Evolutionary conservation across 2,888 invertebrate species (phyloP), one percentile per base, ranked within the genome.

Genomic region (Leptinotarsa tumamoca): DNA sequence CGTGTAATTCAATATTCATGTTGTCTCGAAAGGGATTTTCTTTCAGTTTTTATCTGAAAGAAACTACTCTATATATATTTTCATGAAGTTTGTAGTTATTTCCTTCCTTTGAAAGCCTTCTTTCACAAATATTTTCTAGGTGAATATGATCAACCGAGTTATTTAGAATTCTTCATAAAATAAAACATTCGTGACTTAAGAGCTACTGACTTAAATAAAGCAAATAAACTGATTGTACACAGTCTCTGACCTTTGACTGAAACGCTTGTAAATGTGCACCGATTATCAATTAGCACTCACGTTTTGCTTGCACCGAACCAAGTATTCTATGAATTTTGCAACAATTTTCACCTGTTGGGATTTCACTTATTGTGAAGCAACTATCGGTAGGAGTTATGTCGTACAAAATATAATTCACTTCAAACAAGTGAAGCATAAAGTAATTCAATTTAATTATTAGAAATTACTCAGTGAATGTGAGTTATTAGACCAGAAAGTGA

Each of bases 401-500:
- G 79, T 79, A 78, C 78, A 77, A 71, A 81, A 80, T 79, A 77
- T 76, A 79, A 78, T 80, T 76, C 77, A 80, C 78, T 80, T 76
- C 75, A 75, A 81, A 73, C 76, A 82, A 82, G 79, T 83, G 82
- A 82, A 82, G 81, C 83, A 83, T 82, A 78, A 82, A 82, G 78
- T 78, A 82, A 80, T 83, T 82, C 78, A 75, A 80, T 80, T 81
- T 83, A 83, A 83, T 83, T 83, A 80, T 79, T 79, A 80, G 81
- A 82, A 81, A 82, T 81, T 82, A 80, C 76, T 74, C 71, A 76
- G 79, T 81, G 80, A 81, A 80, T 80, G 80, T 82, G 78, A 79
- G 76, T 82, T 80, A 82, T 81, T 82, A 80, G 80, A 82, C 81
- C 82, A 80, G 82, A 82, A 83, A 83, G 83, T 82, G 79, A 80